Evolutionary conservation across 2,797 vertebrate species (phyloP), one percentile per base, ranked within the genome.

Genomic region (Cuniculus paca): DNA sequence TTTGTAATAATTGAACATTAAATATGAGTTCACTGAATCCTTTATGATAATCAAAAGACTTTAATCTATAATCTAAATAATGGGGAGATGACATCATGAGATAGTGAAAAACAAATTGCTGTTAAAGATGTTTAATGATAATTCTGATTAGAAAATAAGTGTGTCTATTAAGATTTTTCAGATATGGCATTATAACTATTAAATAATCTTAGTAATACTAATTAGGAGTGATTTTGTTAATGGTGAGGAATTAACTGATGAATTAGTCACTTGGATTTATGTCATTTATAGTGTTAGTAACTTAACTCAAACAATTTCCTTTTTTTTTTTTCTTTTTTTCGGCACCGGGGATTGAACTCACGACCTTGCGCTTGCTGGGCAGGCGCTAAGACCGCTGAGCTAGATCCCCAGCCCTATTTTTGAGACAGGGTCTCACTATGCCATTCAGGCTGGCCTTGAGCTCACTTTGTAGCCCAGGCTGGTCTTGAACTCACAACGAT

Each of bases 1-100:
- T 97, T 98, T 97, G 84, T 56, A 97, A 88, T 97, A 97, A 98
- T 97, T 97, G 97, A 98, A 94, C 17, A 93, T 79, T 90, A 97
- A 96, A 68, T 78, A 89, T 79, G 70, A 95, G 52, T 98, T 98
- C 90, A 81, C 68, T 88, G 68, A 94, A 81, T 93, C 79, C 6
- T 98, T 98, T 70, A 87, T 95, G 42, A 77, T 96, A 92, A 91
- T 96, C 85, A 96, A 97, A 97, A 60, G 75, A 22, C n/a, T 97
- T 97, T 96, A 84, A 97, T 97, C 5, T 60, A 52, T 84, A 91
- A 80, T 90, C 16, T 70, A 78, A 83, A 96, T 75, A 0, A 1
- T 65, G 97, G 11, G 93, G 6, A 91, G 50, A 97, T 96, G 14
- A 93, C 83, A 97, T 97, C 77, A 90, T 95, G 9, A 36, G 91